A percentile compares a stretch with the other conserved stretches of the same genome.
These are phyloP conservation scores for Capra hircus DNA, from an alignment of 2,113 vertebrate species.

Conservation along the genomic window DNA sequence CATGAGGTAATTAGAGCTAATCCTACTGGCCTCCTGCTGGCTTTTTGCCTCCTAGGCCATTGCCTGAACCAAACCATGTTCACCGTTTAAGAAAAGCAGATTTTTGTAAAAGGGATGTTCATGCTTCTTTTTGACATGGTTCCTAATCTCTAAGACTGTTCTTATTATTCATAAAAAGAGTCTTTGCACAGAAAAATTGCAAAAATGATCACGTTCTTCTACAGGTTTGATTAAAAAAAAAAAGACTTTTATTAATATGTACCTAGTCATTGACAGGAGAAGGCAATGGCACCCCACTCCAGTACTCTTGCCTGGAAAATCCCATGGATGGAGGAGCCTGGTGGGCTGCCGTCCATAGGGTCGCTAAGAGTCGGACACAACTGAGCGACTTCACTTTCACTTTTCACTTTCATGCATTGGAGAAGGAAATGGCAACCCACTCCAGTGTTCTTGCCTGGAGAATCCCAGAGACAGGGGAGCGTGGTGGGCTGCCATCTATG, in stretches of 20 bases:
- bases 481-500: no score
- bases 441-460: no score
- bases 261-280: slow-evolving; percentile 21
- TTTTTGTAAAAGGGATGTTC: slow-evolving; percentile 66
- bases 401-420: no score
- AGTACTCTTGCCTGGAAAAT: no score
- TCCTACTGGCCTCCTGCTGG: slow-evolving; percentile 81
- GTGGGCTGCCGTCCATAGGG: no score
- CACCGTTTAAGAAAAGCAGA: slow-evolving; percentile 54
- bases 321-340: no score
- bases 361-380: no score
- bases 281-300: no score
- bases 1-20: slow-evolving; percentile 86
- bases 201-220: slow-evolving; percentile 24
- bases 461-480: no score
- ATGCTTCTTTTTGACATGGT: slow-evolving; percentile 50
- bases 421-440: no score
- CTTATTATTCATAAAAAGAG: background rate
- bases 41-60: slow-evolving; percentile 78
- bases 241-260: background rate
- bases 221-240: slow-evolving; percentile 20
- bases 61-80: slow-evolving; percentile 70
- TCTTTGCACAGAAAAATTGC: background rate
- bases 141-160: slow-evolving; percentile 55
- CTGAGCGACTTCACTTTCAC: no score